These are phyloP conservation scores for Protodeltote pygarga DNA, from an alignment of 2,888 invertebrate species.

Conservation along the genomic window DNA sequence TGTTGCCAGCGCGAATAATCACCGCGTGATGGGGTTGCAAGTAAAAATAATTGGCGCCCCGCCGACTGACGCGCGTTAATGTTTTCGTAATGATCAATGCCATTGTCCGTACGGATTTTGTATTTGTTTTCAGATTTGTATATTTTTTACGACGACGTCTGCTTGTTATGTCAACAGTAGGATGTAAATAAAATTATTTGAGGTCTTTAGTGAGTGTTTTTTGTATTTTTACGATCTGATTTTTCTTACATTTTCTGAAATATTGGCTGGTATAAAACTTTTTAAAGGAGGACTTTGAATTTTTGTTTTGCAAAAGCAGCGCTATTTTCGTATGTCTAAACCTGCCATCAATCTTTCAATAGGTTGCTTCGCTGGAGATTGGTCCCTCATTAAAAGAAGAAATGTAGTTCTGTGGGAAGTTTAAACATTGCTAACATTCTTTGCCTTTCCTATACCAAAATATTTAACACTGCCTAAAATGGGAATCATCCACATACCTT, in stretches of 20 bases:
- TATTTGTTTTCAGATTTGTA: conserved; percentile 79
- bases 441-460: conserved; percentile 11
- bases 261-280: too few species aligned
- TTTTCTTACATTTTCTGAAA: too few species aligned
- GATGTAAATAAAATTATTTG: conserved; percentile 54
- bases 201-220: neutral
- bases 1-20: conserved; percentile 76
- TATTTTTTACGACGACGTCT: conserved; percentile 54
- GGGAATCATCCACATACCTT: conserved; percentile 4
- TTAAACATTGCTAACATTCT: conserved; percentile 3
- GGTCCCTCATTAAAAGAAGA: too few species aligned
- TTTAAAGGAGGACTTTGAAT: too few species aligned
- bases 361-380: too few species aligned
- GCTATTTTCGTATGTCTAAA: too few species aligned
- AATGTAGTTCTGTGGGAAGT: too few species aligned
- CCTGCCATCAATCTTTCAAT: too few species aligned
- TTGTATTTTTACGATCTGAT: neutral
- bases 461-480: conserved; percentile 9
- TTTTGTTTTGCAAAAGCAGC: too few species aligned
- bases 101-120: conserved; percentile 71
- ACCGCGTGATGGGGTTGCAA: conserved; percentile 79
- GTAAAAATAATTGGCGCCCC: conserved; percentile 84
- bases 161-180: conserved; percentile 63
- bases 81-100: conserved; percentile 83
- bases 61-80: conserved; percentile 78